phyloP scores from a whole-genome alignment of 1,140 invertebrate species.

The Dendrolimus punctatus region DNA sequence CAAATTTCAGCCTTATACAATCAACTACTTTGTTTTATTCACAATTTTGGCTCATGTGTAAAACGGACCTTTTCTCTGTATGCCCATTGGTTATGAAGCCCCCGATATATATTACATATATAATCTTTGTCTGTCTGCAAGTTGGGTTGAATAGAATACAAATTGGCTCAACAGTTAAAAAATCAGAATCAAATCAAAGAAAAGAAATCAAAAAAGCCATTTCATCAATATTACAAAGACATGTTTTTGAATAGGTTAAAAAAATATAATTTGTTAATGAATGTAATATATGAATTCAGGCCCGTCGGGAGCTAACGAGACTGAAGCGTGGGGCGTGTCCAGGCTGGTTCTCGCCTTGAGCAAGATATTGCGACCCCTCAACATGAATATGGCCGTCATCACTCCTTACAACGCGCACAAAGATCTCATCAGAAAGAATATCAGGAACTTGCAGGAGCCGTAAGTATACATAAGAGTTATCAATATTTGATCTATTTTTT shows the following conservation, averaged over 20 bases:
- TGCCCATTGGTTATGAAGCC: no score
- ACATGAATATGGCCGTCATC: slow-evolving; percentile 42
- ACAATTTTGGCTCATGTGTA: no score
- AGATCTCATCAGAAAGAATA: slow-evolving; percentile 41
- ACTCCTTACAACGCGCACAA: slow-evolving; percentile 84
- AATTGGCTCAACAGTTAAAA: background rate
- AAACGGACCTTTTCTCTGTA: no score
- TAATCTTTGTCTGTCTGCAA: no score
- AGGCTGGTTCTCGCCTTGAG: slow-evolving; percentile 33
- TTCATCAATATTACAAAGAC: background rate
- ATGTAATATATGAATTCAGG: slow-evolving; percentile 15
- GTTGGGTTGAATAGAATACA: no score
- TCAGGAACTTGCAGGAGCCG: slow-evolving; percentile 26
- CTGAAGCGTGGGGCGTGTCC: slow-evolving; percentile 50
- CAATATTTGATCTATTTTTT: background rate
- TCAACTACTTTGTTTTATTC: no score
- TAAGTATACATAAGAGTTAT: slow-evolving; percentile 16
- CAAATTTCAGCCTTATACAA: no score
- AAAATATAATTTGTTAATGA: no score
- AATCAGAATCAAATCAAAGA: no score
- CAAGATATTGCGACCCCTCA: slow-evolving; percentile 10
- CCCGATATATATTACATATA: no score
- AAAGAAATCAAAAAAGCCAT: no score
- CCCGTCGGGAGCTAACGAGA: slow-evolving; percentile 38
- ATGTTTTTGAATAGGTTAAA: no score